These are phyloP conservation scores for Pseudobourletiella spinata DNA, from an alignment of 1,140 invertebrate genomes.

Conservation along the genomic window DNA sequence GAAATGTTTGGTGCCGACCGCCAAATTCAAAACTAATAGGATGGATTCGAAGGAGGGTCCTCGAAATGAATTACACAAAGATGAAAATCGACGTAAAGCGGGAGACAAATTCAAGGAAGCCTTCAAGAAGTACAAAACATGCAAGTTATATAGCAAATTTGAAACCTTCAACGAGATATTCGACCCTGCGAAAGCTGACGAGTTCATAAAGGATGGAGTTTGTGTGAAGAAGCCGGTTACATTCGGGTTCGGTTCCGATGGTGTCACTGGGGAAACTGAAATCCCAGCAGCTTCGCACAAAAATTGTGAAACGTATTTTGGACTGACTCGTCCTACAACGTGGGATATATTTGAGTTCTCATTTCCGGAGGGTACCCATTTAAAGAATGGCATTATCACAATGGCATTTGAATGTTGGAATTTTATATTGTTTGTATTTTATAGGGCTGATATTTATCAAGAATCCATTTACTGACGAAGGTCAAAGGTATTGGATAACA, in stretches of 20 bases:
- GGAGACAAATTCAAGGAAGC: slow-evolving; percentile 23
- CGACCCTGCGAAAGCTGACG: background rate
- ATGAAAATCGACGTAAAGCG: no score
- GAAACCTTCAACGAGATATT: background rate
- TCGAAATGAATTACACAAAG: no score
- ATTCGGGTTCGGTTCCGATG: no score
- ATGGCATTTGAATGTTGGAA: no score
- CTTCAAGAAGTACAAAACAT: slow-evolving; percentile 20
- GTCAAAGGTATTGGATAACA: slow-evolving; percentile 72
- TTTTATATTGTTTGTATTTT: no score
- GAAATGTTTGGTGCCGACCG: no score
- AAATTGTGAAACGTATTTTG: slow-evolving; percentile 24
- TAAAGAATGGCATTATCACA: no score
- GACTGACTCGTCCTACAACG: slow-evolving; percentile 36
- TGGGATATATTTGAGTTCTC: slow-evolving; percentile 41
- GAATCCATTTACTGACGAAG: slow-evolving; percentile 69
- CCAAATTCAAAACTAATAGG: no score
- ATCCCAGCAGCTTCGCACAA: background rate
- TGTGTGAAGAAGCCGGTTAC: no score
- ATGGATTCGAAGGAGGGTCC: no score
- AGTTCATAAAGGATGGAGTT: background rate
- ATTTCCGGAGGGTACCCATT: slow-evolving; percentile 37
- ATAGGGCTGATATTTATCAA: slow-evolving; percentile 64
- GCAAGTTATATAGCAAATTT: slow-evolving; percentile 1
- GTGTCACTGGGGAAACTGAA: background rate